Base-by-base conservation (phyloP, 2,113 vertebrate genomes). In the Tragelaphus strepsiceros region DNA sequence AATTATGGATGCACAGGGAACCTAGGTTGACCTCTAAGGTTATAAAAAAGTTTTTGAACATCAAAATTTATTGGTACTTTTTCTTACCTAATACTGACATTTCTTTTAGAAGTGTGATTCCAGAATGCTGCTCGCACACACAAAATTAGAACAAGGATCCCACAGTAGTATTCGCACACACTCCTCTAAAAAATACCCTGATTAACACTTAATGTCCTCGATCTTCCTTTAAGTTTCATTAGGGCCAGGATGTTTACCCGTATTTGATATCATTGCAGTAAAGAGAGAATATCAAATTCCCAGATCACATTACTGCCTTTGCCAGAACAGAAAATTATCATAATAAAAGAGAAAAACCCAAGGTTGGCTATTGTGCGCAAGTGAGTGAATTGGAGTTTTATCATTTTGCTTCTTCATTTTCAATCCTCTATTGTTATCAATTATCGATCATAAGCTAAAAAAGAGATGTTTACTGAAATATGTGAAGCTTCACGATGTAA, bases 391-490 rank as follows among this genome's bases (percentile, higher is more conserved):
- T 30, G 62, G 24, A 26, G 30, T 64, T 56, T 32, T 82, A 53
- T 87, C 30, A 87, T 94, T 94, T 35, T 94, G 43, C 61, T 58
- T 96, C 88, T 84, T 94, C 77, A 92, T 80, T 92, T 91, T 94
- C 64, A 95, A 2, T 56, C 22, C 22, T 96, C 77, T 81, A 32
- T 90, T 97, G 24, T 95, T 85, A 92, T 90, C 61, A 95, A 51
- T 97, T 97, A 95, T 92, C 85, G 85, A 91, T 64, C 85, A 88
- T 91, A 96, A 96, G 26, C 17, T 78, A n/a, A 54, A 82, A 96
- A 28, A 97, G 74, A 96, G 92, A 91, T 89, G 87, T 94, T 94
- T 96, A 53, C 19, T 97, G 77, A 58, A 96, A 96, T 51, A 88
- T 71, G 54, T 90, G 46, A 74, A 82, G 17, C 51, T 82, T 98